Evolutionary conservation across 2,888 invertebrate genomes (phyloP).

Genomic region (Xylota segnis): DNA sequence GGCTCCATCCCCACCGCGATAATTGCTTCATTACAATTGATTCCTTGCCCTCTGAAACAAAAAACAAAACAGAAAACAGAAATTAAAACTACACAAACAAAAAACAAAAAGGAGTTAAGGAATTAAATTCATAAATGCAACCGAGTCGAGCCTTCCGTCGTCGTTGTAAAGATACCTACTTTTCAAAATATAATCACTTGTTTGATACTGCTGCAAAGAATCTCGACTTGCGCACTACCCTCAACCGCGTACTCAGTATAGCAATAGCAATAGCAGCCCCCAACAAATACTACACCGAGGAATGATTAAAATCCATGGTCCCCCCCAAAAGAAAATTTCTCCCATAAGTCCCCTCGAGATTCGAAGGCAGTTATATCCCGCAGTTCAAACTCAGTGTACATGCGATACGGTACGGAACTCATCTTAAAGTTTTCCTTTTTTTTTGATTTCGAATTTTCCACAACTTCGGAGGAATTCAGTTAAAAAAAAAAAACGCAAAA

Average conservation of each 20-base stretch:
- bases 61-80: neutral
- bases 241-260: neutral
- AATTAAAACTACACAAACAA: conserved; percentile 12
- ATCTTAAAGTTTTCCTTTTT: conserved; percentile 5
- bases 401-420: conserved; percentile 53
- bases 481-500: conserved; percentile 10
- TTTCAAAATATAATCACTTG: conserved; percentile 67
- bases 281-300: conserved; percentile 26
- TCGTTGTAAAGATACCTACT: conserved; percentile 32
- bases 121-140: conserved; percentile 53
- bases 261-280: too few relatives aligned
- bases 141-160: conserved; percentile 41
- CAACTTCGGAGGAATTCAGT: conserved; percentile 4
- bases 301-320: conserved; percentile 68
- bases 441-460: conserved; percentile 6
- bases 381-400: conserved; percentile 63
- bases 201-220: conserved; percentile 73
- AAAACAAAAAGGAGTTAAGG: conserved; percentile 29
- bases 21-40: conserved; percentile 67
- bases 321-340: conserved; percentile 40
- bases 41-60: conserved; percentile 34
- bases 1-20: conserved; percentile 19
- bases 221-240: conserved; percentile 67
- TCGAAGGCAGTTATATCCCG: conserved; percentile 70
- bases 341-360: conserved; percentile 50